A percentile compares a stretch with the other conserved stretches of the same genome.
phyloP scores from a whole-genome alignment of 1,140 invertebrate species.

The Bombus vancouverensis region DNA sequence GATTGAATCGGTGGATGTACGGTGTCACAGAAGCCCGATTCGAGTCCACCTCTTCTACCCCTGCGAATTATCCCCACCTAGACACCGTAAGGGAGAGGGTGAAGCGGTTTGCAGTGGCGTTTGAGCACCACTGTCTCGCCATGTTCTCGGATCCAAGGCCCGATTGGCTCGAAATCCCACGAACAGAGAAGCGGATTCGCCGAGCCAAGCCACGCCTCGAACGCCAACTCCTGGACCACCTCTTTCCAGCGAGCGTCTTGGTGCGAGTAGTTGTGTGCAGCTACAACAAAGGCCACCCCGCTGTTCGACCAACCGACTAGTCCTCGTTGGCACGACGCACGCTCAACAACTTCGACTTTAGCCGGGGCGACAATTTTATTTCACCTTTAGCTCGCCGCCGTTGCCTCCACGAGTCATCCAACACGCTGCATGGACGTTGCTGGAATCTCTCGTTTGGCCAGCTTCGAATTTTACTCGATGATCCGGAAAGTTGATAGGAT shows the following conservation, averaged over 20 bases:
- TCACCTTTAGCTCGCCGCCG: conserved; percentile 26
- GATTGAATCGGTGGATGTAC: conserved; percentile 41
- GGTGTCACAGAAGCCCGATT: conserved; percentile 67
- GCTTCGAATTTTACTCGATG: not conserved
- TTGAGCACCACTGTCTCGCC: conserved; percentile 80
- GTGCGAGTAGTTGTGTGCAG: conserved; percentile 66
- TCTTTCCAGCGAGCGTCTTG: conserved; percentile 48
- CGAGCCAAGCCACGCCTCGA: conserved; percentile 58
- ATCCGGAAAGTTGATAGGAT: not conserved
- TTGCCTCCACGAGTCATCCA: conserved; percentile 16
- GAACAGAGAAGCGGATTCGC: conserved; percentile 64
- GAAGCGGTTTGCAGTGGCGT: conserved; percentile 8
- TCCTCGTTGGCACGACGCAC: conserved; percentile 77
- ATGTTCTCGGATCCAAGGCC: conserved; percentile 68
- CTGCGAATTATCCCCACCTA: conserved; percentile 61
- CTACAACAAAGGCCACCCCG: conserved; percentile 68
- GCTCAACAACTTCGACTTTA: conserved; percentile 68
- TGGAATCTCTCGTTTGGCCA: not conserved
- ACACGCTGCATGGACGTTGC: not conserved
- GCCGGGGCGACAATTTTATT: conserved; percentile 35
- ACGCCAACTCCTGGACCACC: conserved; percentile 51
- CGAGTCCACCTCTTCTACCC: conserved; percentile 54
- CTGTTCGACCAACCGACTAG: conserved; percentile 69
- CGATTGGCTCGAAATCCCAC: conserved; percentile 63
- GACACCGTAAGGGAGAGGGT: conserved; percentile 44